These are phyloP conservation scores for Cremastobaeus sp. DNA, from an alignment of 2,888 invertebrate species.

Conservation along the genomic window DNA sequence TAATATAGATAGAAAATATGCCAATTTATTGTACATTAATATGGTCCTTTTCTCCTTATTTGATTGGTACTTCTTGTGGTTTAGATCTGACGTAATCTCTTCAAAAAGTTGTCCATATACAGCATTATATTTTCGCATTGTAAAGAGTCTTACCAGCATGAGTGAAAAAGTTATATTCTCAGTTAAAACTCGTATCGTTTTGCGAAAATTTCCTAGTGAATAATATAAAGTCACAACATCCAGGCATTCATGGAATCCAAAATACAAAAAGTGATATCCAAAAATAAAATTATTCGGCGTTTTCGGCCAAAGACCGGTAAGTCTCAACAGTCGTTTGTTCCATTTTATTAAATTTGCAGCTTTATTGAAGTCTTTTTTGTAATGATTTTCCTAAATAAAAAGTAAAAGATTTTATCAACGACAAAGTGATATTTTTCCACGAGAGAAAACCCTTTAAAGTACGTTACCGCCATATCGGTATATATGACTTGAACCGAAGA, in stretches of 20 bases:
- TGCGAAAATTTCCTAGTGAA: slow-evolving; percentile 18
- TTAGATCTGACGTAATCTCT: slow-evolving; percentile 1
- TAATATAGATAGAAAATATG: background rate
- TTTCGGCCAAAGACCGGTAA: slow-evolving; percentile 23
- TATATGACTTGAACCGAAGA: background rate
- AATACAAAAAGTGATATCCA: slow-evolving; percentile 2
- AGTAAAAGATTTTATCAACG: background rate
- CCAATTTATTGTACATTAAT: slow-evolving; percentile 5
- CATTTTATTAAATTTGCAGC: slow-evolving; percentile 10
- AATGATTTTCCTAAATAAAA: background rate
- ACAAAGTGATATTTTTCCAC: background rate
- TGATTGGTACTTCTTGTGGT: background rate
- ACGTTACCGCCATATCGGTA: slow-evolving; percentile 3
- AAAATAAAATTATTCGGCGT: slow-evolving; percentile 9
- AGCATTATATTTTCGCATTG: slow-evolving; percentile 15
- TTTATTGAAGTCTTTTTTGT: slow-evolving; percentile 7
- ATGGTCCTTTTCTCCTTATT: background rate
- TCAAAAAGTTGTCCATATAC: slow-evolving; percentile 23
- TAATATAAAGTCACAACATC: slow-evolving; percentile 20
- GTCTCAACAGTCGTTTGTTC: slow-evolving; percentile 2
- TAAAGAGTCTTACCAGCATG: slow-evolving; percentile 16
- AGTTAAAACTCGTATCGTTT: slow-evolving; percentile 4
- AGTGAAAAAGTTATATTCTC: slow-evolving; percentile 26
- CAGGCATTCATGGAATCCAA: background rate
- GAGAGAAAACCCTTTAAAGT: background rate